Conservation (phyloP, 2,797 vertebrate species). For the Tapera naevia region DNA sequence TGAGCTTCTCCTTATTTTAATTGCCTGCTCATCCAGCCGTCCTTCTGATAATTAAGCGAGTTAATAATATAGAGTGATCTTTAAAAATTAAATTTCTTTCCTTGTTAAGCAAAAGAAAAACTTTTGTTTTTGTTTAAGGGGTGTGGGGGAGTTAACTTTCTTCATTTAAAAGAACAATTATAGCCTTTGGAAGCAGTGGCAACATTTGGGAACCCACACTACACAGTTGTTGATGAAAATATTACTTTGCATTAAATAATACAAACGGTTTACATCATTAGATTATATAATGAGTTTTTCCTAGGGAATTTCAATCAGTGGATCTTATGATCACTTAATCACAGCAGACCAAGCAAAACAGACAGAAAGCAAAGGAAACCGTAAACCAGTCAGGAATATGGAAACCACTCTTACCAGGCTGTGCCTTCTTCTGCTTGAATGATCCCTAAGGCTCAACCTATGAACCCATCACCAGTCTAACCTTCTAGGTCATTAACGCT, state of each 20-base stretch:
- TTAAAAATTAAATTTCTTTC: constrained; percentile 26
- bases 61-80: constrained; percentile 35
- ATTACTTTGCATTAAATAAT: background rate
- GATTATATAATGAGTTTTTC: background rate
- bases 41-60: constrained; percentile 42
- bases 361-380: background rate
- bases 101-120: background rate
- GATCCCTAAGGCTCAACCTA: background rate
- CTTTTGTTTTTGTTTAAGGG: background rate
- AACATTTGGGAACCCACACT: background rate
- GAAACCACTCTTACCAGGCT: background rate
- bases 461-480: background rate
- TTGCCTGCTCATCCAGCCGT: constrained; percentile 45
- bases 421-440: background rate
- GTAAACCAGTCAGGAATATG: background rate
- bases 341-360: background rate
- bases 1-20: constrained; percentile 21
- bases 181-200: background rate
- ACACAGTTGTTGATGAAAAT: background rate
- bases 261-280: background rate
- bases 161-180: background rate
- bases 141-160: background rate
- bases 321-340: background rate
- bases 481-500: background rate
- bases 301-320: background rate